Conservation (phyloP, 2,888 invertebrate species). For the Lochmaea capreae region DNA sequence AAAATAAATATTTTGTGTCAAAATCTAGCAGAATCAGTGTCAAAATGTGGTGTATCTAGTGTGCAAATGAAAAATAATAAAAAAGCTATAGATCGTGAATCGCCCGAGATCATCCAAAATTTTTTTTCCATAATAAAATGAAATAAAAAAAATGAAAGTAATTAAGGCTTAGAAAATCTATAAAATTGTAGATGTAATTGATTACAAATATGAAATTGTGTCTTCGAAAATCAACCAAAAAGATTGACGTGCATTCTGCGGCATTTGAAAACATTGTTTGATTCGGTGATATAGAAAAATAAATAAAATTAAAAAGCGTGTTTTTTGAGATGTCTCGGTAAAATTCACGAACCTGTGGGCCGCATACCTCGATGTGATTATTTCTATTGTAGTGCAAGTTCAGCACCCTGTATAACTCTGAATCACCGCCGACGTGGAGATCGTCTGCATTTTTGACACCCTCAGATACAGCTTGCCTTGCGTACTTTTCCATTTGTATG, state of each 20-base stretch:
- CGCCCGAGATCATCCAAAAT: constrained; percentile 41
- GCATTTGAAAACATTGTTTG: not conserved
- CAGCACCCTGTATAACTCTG: constrained; percentile 96
- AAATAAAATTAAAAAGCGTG: constrained; percentile 38
- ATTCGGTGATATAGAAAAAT: constrained; percentile 25
- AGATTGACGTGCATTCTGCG: not conserved
- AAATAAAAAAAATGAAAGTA: constrained; percentile 9
- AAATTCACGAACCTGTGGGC: constrained; percentile 73
- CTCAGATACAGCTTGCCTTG: constrained; percentile 96
- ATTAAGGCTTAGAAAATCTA: not conserved
- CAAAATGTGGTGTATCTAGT: not conserved
- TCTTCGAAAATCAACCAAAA: not conserved
- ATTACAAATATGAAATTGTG: not conserved
- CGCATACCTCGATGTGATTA: constrained; percentile 92
- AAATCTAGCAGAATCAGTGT: too few species aligned
- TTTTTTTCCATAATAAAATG: not conserved
- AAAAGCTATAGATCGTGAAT: constrained; percentile 48
- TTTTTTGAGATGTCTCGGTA: constrained; percentile 57
- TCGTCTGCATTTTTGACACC: constrained; percentile 94
- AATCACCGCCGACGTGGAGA: constrained; percentile 92
- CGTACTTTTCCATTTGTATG: constrained; percentile 99
- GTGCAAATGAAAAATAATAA: constrained; percentile 33
- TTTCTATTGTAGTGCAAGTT: constrained; percentile 99
- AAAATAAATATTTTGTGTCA: constrained; percentile 11
- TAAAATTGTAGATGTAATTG: too few species aligned